phyloP scores from a whole-genome alignment of 2,888 invertebrate species.

The Dynastes hyllus region DNA sequence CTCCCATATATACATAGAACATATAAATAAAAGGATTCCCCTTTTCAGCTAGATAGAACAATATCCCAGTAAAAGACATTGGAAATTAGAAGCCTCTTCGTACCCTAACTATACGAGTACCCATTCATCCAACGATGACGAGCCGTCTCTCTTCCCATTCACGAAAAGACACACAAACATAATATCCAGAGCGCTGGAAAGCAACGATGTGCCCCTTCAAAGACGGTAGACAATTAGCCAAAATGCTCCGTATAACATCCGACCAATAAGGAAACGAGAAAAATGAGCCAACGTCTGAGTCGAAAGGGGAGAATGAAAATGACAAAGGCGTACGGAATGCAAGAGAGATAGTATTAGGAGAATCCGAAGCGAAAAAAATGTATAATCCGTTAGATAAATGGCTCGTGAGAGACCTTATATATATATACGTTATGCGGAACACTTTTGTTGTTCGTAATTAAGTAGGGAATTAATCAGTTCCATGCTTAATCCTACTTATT shows the following conservation, averaged over 20 bases:
- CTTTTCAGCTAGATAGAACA: neutral
- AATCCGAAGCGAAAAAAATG: conserved; percentile 8
- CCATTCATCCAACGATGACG: neutral
- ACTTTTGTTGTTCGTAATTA: conserved; percentile 50
- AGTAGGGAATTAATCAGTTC: conserved; percentile 48
- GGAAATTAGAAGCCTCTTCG: neutral
- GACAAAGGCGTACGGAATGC: neutral
- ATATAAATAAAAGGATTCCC: neutral
- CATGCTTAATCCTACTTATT: conserved; percentile 18
- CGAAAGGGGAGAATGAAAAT: neutral
- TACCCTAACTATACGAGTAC: neutral
- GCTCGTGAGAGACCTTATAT: neutral
- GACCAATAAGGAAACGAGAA: conserved; percentile 15
- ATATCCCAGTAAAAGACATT: neutral
- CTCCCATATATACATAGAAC: neutral
- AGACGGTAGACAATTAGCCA: conserved; percentile 25
- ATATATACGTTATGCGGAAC: neutral
- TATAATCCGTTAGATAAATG: conserved; percentile 25
- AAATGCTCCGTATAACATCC: conserved; percentile 19
- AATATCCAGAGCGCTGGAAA: neutral
- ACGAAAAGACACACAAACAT: neutral
- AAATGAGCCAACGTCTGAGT: neutral
- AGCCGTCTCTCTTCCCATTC: neutral
- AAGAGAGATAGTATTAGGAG: conserved; percentile 1
- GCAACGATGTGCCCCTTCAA: conserved; percentile 5